Percentiles rank a stretch among this genome's conserved stretches.
phyloP scores from a whole-genome alignment of 1,140 invertebrate species.

The Acyrthosiphon pisum region DNA sequence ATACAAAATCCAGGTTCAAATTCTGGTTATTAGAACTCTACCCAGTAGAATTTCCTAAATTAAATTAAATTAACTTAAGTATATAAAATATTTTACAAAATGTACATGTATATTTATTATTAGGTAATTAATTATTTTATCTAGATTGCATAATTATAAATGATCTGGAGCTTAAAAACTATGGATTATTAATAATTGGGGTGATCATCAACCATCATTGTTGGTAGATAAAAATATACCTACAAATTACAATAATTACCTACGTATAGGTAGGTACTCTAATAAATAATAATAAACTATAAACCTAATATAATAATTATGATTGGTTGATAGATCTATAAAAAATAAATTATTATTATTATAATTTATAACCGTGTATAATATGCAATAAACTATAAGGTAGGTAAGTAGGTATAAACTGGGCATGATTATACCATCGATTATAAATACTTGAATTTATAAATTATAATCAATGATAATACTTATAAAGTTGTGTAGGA shows the following conservation, averaged over 20 bases:
- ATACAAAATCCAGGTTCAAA: background rate
- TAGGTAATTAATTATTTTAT: background rate
- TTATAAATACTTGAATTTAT: no score
- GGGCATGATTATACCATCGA: background rate
- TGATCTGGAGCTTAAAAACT: background rate
- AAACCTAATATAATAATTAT: background rate
- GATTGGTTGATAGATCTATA: background rate
- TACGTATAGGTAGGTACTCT: background rate
- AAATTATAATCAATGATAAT: no score
- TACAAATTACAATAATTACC: background rate
- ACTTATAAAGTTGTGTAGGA: no score
- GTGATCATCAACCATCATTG: background rate
- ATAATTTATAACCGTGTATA: background rate
- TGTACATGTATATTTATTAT: background rate
- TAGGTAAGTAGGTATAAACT: background rate
- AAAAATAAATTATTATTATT: background rate
- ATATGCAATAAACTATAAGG: background rate
- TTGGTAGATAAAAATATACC: background rate
- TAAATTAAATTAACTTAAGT: background rate
- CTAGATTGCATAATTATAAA: background rate
- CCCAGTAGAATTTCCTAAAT: slow-evolving; percentile 8
- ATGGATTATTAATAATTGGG: background rate
- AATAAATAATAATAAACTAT: background rate
- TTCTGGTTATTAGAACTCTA: background rate
- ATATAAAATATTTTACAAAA: slow-evolving; percentile 13